Evolutionary conservation across 1,140 invertebrate species (phyloP).

Genomic region (Glossosoma conforme): DNA sequence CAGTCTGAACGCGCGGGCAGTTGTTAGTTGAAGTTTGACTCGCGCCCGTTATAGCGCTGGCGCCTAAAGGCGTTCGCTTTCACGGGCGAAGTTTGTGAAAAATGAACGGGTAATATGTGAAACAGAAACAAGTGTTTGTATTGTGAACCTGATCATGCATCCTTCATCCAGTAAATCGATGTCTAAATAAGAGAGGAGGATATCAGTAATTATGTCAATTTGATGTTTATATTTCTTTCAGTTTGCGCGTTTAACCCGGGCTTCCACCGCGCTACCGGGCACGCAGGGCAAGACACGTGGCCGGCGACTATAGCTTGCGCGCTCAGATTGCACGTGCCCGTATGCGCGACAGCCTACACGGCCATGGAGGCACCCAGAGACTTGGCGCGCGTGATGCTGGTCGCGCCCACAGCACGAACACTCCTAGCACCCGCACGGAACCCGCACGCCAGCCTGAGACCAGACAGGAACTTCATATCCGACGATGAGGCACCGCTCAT

Average conservation of each 20-base stretch:
- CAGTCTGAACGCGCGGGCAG: too few relatives aligned
- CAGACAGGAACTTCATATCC: conserved; percentile 68
- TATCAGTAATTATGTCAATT: not conserved
- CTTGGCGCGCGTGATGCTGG: conserved; percentile 47
- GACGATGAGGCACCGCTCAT: conserved; percentile 63
- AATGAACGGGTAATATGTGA: too few relatives aligned
- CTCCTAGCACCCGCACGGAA: conserved; percentile 53
- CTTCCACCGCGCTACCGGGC: conserved; percentile 60
- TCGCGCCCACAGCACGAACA: conserved; percentile 40
- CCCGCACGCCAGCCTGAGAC: conserved; percentile 60
- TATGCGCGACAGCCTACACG: conserved; percentile 62
- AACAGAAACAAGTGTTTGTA: too few relatives aligned
- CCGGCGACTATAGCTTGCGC: conserved; percentile 54
- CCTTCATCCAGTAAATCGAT: too few relatives aligned
- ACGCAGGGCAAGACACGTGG: conserved; percentile 60
- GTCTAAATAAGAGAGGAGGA: too few relatives aligned
- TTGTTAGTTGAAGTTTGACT: too few relatives aligned
- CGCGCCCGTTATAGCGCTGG: too few relatives aligned
- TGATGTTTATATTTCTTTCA: conserved; percentile 35
- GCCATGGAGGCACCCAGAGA: conserved; percentile 58
- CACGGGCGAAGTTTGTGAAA: too few relatives aligned
- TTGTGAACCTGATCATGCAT: too few relatives aligned
- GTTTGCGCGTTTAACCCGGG: conserved; percentile 69
- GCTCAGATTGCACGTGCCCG: conserved; percentile 48
- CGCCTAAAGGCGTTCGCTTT: too few relatives aligned